A percentile compares a stretch with the other conserved stretches of the same genome.
Conservation (phyloP, 2,113 vertebrate species). For the Urocynchramus pylzowi region DNA sequence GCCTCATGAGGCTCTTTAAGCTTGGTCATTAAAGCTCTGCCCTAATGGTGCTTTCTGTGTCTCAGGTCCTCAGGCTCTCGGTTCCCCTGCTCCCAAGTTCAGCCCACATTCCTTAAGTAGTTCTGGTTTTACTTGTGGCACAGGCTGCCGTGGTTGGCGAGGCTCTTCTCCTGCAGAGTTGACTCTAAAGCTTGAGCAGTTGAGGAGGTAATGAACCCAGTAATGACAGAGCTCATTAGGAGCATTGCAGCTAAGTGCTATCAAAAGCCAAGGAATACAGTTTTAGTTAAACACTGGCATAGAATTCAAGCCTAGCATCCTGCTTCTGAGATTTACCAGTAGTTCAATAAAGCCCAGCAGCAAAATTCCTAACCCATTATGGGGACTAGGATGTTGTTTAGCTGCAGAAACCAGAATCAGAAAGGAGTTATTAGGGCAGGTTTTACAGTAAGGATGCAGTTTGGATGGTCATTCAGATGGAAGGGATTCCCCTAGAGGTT, state of each 20-base stretch:
- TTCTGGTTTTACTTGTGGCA: not conserved
- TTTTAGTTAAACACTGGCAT: not conserved
- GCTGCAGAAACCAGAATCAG: not conserved
- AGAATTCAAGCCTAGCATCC: not conserved
- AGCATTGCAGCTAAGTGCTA: not conserved
- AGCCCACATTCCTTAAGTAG: rapidly evolving
- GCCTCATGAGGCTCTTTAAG: not conserved
- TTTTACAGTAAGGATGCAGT: not conserved
- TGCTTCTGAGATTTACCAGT: not conserved
- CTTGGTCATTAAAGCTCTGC: not conserved
- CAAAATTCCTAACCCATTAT: not conserved
- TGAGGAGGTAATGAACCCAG: not conserved
- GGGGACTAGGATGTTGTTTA: not conserved
- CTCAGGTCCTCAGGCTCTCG: not conserved
- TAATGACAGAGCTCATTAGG: not conserved
- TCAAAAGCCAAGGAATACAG: not conserved
- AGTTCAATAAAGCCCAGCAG: not conserved
- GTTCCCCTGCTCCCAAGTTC: not conserved
- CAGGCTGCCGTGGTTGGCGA: not conserved
- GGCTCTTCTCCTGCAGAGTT: not conserved
- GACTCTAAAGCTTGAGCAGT: not conserved
- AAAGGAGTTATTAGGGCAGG: not conserved
- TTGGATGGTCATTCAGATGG: not conserved
- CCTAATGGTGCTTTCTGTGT: not conserved
- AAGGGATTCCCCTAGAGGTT: not conserved